Evolutionary conservation across 2,888 invertebrate genomes (phyloP).

Genomic region (Drosophila formosana): DNA sequence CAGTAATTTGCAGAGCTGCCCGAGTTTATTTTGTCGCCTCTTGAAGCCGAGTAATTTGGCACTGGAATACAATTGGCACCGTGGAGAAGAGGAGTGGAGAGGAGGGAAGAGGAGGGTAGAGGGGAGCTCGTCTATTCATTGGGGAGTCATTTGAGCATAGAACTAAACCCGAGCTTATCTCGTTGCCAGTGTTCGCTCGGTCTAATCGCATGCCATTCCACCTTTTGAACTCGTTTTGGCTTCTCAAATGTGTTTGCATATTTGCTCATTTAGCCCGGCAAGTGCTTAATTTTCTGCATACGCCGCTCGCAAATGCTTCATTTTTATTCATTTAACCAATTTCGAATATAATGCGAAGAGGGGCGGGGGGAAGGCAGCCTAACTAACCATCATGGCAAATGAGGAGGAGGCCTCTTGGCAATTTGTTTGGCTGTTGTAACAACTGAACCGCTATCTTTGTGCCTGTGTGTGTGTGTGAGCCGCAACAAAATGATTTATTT

Average conservation of each 20-base stretch:
- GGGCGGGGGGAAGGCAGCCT: not conserved
- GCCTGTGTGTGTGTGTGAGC: constrained; percentile 32
- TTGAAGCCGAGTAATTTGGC: constrained; percentile 23
- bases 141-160: constrained; percentile 30
- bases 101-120: not conserved
- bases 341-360: constrained; percentile 16
- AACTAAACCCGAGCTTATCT: constrained; percentile 37
- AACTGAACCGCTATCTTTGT: constrained; percentile 40
- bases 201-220: constrained; percentile 29
- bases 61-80: constrained; percentile 18
- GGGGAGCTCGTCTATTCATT: constrained; percentile 23
- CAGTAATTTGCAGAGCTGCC: not conserved
- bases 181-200: not conserved
- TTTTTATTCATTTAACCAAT: constrained; percentile 77
- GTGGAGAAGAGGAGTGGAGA: not conserved
- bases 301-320: constrained; percentile 59
- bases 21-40: constrained; percentile 13
- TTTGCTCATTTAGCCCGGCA: constrained; percentile 48
- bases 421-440: constrained; percentile 68
- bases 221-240: constrained; percentile 32
- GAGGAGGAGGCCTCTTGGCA: constrained; percentile 45
- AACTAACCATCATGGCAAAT: constrained; percentile 11
- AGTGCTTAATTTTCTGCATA: constrained; percentile 63
- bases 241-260: constrained; percentile 28
- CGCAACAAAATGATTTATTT: constrained; percentile 77